Conservation (phyloP, 2,888 invertebrate genomes). For the Hoplodrina ambigua region DNA sequence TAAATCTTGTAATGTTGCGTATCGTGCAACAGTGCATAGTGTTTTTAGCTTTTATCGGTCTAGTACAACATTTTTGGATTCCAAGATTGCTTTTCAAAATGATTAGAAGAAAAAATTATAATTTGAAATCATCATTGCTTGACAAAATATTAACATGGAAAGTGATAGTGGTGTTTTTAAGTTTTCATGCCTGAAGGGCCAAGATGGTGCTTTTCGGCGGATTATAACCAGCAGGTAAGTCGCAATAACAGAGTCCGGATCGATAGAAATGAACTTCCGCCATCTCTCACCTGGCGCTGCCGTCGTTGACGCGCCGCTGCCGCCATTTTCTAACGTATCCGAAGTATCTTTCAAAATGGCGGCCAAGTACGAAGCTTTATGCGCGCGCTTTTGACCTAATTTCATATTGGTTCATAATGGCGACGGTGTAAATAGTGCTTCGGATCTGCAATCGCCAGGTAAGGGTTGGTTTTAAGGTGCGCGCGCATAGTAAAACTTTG, state of each 20-base stretch:
- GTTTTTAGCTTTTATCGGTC: background rate
- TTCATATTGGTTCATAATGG: constrained; percentile 3
- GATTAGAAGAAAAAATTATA: background rate
- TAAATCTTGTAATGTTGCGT: background rate
- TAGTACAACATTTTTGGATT: background rate
- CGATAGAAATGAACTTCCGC: too few relatives aligned
- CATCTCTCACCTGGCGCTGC: too few relatives aligned
- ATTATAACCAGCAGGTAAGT: too few relatives aligned
- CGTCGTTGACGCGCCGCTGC: too few relatives aligned
- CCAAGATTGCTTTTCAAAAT: background rate
- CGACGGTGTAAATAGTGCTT: too few relatives aligned
- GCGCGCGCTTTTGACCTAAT: constrained; percentile 6
- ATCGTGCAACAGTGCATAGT: background rate
- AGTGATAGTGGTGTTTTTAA: background rate
- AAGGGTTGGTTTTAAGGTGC: background rate
- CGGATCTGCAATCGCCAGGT: background rate
- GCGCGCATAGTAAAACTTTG: background rate
- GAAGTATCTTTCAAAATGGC: constrained; percentile 14
- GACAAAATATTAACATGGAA: background rate
- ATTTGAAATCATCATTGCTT: background rate
- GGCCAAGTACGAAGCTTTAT: constrained; percentile 1
- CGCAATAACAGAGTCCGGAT: too few relatives aligned
- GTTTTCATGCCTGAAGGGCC: too few relatives aligned
- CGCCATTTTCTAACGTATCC: too few relatives aligned
- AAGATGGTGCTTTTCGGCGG: too few relatives aligned